Conservation (phyloP, 2,797 vertebrate genomes). For the Parauchenoglanis punctatus region DNA sequence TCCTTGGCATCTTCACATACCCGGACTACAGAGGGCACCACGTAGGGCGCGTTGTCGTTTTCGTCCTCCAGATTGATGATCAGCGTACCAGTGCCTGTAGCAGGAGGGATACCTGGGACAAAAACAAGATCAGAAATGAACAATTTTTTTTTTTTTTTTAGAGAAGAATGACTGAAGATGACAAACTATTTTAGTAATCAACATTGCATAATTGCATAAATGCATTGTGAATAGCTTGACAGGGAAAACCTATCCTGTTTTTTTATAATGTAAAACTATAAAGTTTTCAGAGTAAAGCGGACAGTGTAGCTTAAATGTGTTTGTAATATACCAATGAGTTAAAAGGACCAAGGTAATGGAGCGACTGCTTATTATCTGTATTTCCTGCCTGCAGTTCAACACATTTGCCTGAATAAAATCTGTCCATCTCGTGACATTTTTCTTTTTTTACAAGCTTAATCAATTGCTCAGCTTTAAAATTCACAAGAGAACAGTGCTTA, state of each 20-base stretch:
- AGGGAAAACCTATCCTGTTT: background rate
- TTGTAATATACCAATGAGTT: background rate
- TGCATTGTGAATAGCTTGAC: background rate
- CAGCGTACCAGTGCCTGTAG: slow-evolving; percentile 91
- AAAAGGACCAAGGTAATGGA: background rate
- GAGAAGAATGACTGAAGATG: background rate
- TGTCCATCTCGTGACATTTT: background rate
- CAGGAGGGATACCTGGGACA: slow-evolving; percentile 83
- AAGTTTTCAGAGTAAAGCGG: background rate
- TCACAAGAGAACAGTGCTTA: slow-evolving; percentile 30
- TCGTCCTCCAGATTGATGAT: slow-evolving; percentile 89
- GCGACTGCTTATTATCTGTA: background rate
- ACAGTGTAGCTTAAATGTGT: background rate
- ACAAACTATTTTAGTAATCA: background rate
- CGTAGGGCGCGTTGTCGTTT: slow-evolving; percentile 90
- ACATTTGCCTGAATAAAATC: background rate
- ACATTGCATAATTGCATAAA: background rate
- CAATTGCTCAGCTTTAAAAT: slow-evolving; percentile 38
- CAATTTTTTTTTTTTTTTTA: background rate
- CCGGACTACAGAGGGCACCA: slow-evolving; percentile 84
- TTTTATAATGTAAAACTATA: background rate
- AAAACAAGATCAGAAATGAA: background rate
- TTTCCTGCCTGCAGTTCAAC: slow-evolving; percentile 4
- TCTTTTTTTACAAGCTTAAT: slow-evolving; percentile 35
- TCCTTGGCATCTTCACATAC: slow-evolving; percentile 91